Base-by-base conservation (phyloP, 2,888 invertebrate species). In the Trisateles emortualis region DNA sequence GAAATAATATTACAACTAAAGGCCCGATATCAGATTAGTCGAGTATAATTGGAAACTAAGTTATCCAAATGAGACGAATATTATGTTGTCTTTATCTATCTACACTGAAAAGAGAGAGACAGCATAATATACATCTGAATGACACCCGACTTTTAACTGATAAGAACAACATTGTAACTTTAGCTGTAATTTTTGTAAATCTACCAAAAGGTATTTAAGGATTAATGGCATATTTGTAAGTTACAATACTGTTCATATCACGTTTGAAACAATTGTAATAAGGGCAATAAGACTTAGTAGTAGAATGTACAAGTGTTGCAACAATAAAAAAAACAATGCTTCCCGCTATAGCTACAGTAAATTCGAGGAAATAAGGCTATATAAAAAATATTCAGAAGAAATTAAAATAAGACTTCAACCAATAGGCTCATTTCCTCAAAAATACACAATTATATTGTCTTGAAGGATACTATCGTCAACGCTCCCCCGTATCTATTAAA, bases 231-330 rank as follows among this genome's bases (percentile, higher is more conserved):
- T 32, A 33, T 33, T 33, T 14, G 33, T 10, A 1, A 14, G 33
- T 33, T 33, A 35, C 39, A 56, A 49, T 42, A 49, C 48, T 57
- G 52, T 58, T 50, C 58, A 46, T 47, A 50, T 42, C 42, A 52
- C 49, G 48, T 35, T 52, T 40, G 54, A 51, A 46, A n/a, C n/a
- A n/a, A 36, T 46, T 40, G 36, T 54, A 59, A 19, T 3, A 5
- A 6, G 11, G 32, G 45, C 19, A 47, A 60, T 72, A 70, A 49
- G 64, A 59, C 75, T 74, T 78, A 78, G 33, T 51, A 56, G 51
- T 76, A 76, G 52, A 70, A 73, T 75, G 59, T 74, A 78, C 74
- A 72, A 64, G 61, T 63, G 19, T 67, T 48, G 68, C 60, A 66
- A 66, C 57, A 62, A 44, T 72, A 51, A 54, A 66, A 22, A 66